Evolutionary conservation across 2,797 vertebrate species (phyloP).

Genomic region (Kryptolebias ocellatus): DNA sequence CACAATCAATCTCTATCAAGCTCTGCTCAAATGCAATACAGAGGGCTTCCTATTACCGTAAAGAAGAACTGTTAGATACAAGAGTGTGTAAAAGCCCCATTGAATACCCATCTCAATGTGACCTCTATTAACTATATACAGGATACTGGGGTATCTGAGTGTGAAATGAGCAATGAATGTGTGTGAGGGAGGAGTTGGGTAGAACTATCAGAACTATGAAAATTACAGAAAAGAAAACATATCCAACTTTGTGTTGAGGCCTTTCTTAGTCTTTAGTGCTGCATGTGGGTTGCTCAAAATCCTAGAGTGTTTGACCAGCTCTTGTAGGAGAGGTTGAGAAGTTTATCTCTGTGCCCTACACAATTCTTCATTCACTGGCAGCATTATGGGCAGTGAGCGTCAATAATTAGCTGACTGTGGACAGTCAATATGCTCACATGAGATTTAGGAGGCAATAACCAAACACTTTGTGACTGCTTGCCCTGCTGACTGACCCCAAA

Average conservation of each 20-base stretch:
- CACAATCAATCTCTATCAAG: not conserved
- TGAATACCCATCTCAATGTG: constrained; percentile 73
- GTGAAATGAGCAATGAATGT: constrained; percentile 73
- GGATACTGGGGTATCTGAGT: constrained; percentile 66
- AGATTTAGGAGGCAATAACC: constrained; percentile 78
- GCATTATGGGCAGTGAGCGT: constrained; percentile 78
- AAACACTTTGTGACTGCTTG: constrained; percentile 56
- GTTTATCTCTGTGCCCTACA: constrained; percentile 58
- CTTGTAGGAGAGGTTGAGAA: constrained; percentile 42
- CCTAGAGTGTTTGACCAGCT: constrained; percentile 23
- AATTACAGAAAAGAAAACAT: not conserved
- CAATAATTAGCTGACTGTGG: constrained; percentile 81
- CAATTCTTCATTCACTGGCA: constrained; percentile 61
- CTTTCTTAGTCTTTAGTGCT: not conserved
- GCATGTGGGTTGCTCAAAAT: not conserved
- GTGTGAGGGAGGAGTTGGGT: constrained; percentile 18
- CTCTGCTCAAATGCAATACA: constrained; percentile 6
- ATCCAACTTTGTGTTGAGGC: not conserved
- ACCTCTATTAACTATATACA: constrained; percentile 78
- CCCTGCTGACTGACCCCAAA: constrained; percentile 56
- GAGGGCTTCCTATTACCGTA: constrained; percentile 40
- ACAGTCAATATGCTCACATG: constrained; percentile 70
- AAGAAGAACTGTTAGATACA: constrained; percentile 46
- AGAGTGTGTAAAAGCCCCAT: constrained; percentile 53
- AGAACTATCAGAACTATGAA: not conserved